Percentiles rank a stretch among this genome's conserved stretches.
These are phyloP conservation scores for Benitochromis conjunctus DNA, from an alignment of 2,113 vertebrate genomes.

Conservation along the genomic window DNA sequence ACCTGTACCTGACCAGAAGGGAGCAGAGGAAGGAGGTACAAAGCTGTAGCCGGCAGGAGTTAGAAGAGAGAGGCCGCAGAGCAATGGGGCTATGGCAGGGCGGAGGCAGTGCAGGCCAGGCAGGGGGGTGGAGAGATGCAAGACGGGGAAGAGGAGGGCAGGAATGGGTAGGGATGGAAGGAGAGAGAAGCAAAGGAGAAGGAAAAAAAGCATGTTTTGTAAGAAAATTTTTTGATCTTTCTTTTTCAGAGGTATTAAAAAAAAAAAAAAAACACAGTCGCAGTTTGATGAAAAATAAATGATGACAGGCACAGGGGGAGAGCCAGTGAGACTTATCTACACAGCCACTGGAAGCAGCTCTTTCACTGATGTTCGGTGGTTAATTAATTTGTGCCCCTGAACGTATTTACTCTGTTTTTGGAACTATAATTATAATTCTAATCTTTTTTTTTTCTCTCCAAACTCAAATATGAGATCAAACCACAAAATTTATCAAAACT, in stretches of 20 bases:
- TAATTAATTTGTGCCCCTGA: background rate
- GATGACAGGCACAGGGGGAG: background rate
- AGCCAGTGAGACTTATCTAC: background rate
- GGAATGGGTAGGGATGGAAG: background rate
- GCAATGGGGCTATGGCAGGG: conserved; percentile 88
- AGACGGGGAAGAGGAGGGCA: background rate
- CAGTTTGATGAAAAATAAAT: background rate
- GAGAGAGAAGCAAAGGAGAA: conserved; percentile 75
- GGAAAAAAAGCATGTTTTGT: conserved; percentile 75
- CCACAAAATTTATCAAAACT: background rate
- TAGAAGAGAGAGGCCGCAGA: conserved; percentile 96
- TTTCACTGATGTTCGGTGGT: background rate
- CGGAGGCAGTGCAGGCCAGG: conserved; percentile 60
- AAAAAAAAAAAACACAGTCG: conserved; percentile 49
- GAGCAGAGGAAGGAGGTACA: conserved; percentile 94
- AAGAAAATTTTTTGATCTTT: background rate
- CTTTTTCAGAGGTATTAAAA: conserved; percentile 60
- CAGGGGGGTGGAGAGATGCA: conserved; percentile 57
- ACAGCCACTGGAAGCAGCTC: background rate
- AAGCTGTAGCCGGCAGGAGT: conserved; percentile 96
- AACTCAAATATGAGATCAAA: background rate
- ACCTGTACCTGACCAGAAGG: conserved; percentile 99
- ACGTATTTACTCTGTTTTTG: background rate
- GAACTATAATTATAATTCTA: background rate
- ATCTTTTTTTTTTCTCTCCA: background rate